These are phyloP conservation scores for Maniola hyperantus DNA, from an alignment of 2,888 invertebrate genomes.

Conservation along the genomic window DNA sequence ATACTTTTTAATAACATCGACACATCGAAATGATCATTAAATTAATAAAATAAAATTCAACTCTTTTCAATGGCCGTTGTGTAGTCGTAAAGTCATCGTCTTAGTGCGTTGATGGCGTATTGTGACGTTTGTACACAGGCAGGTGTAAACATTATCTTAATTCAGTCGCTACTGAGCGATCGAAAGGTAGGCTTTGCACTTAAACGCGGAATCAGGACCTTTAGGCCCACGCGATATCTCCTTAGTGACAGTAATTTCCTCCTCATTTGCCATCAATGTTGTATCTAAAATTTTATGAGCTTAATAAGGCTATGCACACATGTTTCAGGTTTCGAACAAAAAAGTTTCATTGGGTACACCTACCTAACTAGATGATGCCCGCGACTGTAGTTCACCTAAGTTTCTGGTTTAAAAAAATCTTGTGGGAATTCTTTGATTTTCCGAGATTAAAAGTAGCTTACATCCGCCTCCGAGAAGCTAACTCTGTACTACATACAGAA, in stretches of 20 bases:
- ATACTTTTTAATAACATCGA: constrained; percentile 16
- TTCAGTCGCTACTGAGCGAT: constrained; percentile 73
- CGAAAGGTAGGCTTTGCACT: constrained; percentile 58
- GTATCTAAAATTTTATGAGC: constrained; percentile 28
- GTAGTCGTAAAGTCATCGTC: constrained; percentile 65
- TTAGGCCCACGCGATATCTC: constrained; percentile 35
- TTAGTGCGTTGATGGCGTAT: constrained; percentile 64
- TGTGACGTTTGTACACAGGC: constrained; percentile 73
- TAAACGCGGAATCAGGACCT: constrained; percentile 47
- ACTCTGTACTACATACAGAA: no score
- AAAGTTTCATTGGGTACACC: no score
- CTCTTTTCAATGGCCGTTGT: constrained; percentile 24
- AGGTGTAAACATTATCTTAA: constrained; percentile 82
- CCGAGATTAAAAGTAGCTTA: no score
- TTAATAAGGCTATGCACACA: constrained; percentile 26
- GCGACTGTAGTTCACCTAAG: no score
- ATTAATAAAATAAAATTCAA: constrained; percentile 43
- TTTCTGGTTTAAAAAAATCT: no score
- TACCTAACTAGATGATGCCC: no score
- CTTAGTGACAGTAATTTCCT: constrained; percentile 32
- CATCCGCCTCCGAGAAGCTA: no score
- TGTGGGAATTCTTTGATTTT: no score
- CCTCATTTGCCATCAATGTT: constrained; percentile 31
- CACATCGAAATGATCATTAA: constrained; percentile 37
- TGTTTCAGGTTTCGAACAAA: background rate